Evolutionary conservation across 2,888 invertebrate genomes (phyloP).

Genomic region (Acleris cristana): DNA sequence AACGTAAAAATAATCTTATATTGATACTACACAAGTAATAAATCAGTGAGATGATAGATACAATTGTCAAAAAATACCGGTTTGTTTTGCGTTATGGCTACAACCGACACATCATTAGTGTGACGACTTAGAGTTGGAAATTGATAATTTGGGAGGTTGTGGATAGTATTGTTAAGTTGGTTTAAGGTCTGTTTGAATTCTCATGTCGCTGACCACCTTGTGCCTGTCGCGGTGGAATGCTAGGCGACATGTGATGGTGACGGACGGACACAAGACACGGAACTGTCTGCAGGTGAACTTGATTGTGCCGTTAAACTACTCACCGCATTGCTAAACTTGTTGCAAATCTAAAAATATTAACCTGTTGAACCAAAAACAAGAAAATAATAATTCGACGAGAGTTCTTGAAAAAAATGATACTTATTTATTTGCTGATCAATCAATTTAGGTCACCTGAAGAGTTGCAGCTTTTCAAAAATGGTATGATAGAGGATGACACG

Average conservation of each 20-base stretch:
- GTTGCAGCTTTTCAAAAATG: no score
- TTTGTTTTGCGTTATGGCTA: slow-evolving; percentile 4
- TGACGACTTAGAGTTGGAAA: slow-evolving; percentile 28
- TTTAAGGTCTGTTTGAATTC: slow-evolving; percentile 47
- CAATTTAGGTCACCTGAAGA: no score
- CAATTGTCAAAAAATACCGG: slow-evolving; percentile 37
- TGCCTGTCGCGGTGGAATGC: slow-evolving; percentile 44
- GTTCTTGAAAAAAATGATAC: no score
- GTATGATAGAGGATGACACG: no score
- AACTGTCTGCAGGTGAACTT: slow-evolving; percentile 43
- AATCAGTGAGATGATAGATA: slow-evolving; percentile 54
- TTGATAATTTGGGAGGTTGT: slow-evolving; percentile 18
- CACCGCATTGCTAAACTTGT: not conserved
- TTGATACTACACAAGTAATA: slow-evolving; percentile 48
- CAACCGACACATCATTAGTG: slow-evolving; percentile 7
- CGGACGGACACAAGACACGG: slow-evolving; percentile 24
- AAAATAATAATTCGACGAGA: not conserved
- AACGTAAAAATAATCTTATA: slow-evolving; percentile 46
- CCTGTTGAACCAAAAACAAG: not conserved
- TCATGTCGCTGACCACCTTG: slow-evolving; percentile 56
- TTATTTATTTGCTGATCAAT: no score
- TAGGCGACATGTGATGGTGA: slow-evolving; percentile 39
- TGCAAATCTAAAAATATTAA: not conserved
- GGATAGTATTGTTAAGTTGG: not conserved
- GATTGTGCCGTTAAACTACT: slow-evolving; percentile 10